These are phyloP conservation scores for Ictalurus furcatus DNA, from an alignment of 2,113 vertebrate species.

Conservation along the genomic window DNA sequence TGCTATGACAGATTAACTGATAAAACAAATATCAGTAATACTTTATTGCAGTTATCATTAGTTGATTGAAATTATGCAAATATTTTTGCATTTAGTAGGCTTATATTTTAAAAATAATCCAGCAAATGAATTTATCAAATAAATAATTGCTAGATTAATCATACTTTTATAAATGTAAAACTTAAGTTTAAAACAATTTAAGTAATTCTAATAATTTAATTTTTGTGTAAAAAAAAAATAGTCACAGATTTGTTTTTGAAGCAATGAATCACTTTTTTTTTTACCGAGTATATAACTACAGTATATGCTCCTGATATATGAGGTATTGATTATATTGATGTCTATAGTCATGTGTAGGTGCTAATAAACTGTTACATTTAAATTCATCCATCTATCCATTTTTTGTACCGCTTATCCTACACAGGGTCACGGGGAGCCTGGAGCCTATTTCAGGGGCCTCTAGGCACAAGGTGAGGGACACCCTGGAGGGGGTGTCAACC, in stretches of 20 bases:
- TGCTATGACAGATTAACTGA: neutral
- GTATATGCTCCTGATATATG: neutral
- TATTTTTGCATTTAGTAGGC: neutral
- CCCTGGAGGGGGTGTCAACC: too few relatives aligned
- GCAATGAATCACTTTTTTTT: neutral
- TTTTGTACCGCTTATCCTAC: too few relatives aligned
- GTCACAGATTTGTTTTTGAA: neutral
- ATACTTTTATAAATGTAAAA: too few relatives aligned
- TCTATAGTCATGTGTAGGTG: slow-evolving; percentile 14
- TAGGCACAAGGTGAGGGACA: too few relatives aligned
- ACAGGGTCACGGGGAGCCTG: too few relatives aligned
- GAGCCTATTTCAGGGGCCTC: too few relatives aligned
- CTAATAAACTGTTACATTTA: neutral
- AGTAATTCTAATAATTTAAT: neutral
- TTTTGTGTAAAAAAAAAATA: neutral
- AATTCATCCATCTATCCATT: too few relatives aligned
- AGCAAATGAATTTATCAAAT: neutral
- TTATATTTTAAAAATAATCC: neutral
- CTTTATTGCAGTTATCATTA: neutral
- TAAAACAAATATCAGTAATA: neutral
- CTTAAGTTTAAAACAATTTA: neutral
- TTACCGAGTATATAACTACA: neutral
- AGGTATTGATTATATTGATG: neutral
- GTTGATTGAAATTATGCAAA: neutral
- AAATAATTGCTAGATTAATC: neutral